Conservation (phyloP, 2,888 invertebrate genomes). For the Xestia c-nigrum region DNA sequence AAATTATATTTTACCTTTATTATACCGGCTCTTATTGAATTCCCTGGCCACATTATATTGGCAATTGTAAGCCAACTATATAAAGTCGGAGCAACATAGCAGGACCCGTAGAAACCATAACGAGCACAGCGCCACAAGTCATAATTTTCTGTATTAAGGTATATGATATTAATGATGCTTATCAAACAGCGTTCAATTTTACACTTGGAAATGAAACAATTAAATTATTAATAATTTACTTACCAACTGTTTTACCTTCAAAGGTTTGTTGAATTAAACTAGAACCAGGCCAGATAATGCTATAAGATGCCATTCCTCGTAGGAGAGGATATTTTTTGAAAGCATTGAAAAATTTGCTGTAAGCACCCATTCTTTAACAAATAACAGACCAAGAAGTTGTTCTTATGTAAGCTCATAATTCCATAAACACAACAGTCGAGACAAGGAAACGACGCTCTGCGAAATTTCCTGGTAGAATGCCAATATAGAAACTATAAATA, state of each 20-base stretch:
- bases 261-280: constrained; percentile 93
- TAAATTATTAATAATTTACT: constrained; percentile 67
- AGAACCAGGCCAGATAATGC: constrained; percentile 93
- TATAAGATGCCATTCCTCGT: constrained; percentile 93
- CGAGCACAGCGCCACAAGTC: constrained; percentile 93
- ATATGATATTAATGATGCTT: background rate
- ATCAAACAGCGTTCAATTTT: background rate
- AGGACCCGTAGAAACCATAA: constrained; percentile 95
- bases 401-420: constrained; percentile 69
- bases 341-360: constrained; percentile 78
- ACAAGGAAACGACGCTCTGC: constrained; percentile 60
- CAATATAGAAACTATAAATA: constrained; percentile 65
- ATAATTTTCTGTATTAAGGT: constrained; percentile 84
- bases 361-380: constrained; percentile 74
- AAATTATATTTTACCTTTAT: constrained; percentile 91
- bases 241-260: constrained; percentile 91
- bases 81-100: constrained; percentile 95
- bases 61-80: constrained; percentile 95
- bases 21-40: constrained; percentile 92
- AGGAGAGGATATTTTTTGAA: constrained; percentile 86
- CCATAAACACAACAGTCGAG: constrained; percentile 55
- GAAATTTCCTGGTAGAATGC: constrained; percentile 71
- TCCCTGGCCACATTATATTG: constrained; percentile 94
- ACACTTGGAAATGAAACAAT: background rate
- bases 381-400: constrained; percentile 24